Percentiles rank a stretch among this genome's conserved stretches.
These are phyloP conservation scores for Chaenodraco wilsoni DNA, from an alignment of 2,797 vertebrate genomes.

Conservation along the genomic window DNA sequence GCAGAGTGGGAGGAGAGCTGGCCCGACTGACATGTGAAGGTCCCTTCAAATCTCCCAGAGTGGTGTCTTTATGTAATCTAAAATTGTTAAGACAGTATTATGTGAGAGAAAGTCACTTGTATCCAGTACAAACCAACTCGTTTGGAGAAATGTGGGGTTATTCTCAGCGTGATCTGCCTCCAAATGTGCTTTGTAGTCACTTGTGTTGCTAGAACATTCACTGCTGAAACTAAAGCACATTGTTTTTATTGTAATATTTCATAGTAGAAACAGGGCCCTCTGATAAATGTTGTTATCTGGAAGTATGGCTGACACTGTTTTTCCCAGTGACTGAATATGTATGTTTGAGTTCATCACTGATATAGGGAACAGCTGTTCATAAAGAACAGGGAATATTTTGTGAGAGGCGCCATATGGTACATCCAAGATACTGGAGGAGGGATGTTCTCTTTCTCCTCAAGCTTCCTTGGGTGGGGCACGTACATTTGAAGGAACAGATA, in stretches of 20 bases:
- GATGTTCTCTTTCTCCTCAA: constrained; percentile 12
- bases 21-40: constrained; percentile 24
- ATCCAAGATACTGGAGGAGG: constrained; percentile 8
- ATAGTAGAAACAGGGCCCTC: neutral
- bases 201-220: neutral
- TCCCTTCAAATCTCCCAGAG: constrained; percentile 1
- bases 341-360: constrained; percentile 44
- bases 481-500: constrained; percentile 25
- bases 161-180: constrained; percentile 5
- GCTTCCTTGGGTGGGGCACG: constrained; percentile 22
- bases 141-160: neutral
- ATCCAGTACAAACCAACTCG: neutral
- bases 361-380: constrained; percentile 64
- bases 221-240: neutral
- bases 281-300: constrained; percentile 20
- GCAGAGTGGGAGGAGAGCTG: constrained; percentile 28
- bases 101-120: neutral
- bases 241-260: neutral
- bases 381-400: constrained; percentile 46
- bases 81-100: neutral
- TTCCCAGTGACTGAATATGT: constrained; percentile 30
- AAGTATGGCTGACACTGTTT: constrained; percentile 9
- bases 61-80: neutral
- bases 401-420: constrained; percentile 58
- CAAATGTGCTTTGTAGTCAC: constrained; percentile 2